Conservation (phyloP, 1,140 invertebrate genomes). For the Solenopsis fugax region DNA sequence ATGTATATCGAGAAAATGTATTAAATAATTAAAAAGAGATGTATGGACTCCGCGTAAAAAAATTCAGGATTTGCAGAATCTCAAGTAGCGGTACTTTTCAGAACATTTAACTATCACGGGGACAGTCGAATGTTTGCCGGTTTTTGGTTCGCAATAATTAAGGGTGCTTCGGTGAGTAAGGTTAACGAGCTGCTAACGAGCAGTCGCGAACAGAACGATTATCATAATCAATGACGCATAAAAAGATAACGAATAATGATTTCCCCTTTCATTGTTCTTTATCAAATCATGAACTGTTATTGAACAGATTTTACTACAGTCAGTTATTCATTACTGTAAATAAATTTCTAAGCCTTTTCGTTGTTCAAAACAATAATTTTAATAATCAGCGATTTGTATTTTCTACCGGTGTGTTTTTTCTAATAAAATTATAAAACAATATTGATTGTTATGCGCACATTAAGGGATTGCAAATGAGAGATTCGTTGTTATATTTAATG, state of each 20-base stretch:
- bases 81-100: background rate
- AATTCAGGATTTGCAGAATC: background rate
- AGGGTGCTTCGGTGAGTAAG: slow-evolving; percentile 65
- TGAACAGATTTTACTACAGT: background rate
- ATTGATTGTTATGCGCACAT: background rate
- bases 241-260: background rate
- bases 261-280: background rate
- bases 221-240: slow-evolving; percentile 76
- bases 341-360: background rate
- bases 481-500: background rate
- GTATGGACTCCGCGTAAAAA: background rate
- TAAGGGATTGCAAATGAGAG: background rate
- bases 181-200: slow-evolving; percentile 82
- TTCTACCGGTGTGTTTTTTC: background rate
- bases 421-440: background rate
- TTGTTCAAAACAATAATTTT: background rate
- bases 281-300: background rate
- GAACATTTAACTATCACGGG: background rate
- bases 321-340: background rate
- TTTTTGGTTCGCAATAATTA: slow-evolving; percentile 72
- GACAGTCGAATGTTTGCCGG: slow-evolving; percentile 13
- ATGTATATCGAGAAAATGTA: too few relatives aligned
- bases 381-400: background rate
- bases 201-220: slow-evolving; percentile 69
- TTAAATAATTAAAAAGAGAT: too few relatives aligned